Base-by-base conservation (phyloP, 2,113 vertebrate species). In the Ceuthmochares aereus region DNA sequence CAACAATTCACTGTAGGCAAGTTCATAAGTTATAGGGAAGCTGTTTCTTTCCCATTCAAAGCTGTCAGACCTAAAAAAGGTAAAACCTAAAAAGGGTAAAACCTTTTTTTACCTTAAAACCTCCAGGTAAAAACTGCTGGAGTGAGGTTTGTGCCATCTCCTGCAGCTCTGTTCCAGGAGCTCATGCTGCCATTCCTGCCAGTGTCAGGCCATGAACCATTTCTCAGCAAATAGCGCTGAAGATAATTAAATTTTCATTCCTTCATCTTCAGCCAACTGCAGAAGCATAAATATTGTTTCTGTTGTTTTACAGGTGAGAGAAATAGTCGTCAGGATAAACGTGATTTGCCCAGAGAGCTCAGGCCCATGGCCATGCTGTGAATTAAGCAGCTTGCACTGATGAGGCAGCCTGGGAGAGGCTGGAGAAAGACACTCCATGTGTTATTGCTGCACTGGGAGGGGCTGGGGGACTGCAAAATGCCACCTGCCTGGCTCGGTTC, bases 241-340 rank as follows among this genome's bases (percentile, higher is more conserved):
- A 86, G 67, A 40, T 79, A 93, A 79, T 83, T 88, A 91, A 68
- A 25, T 78, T 92, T 93, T 84, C 60, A 58, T 78, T 93, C 62
- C 62, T 5, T 11, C 19, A 4, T 45, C 73, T 16, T 60, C 60
- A 94, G 86, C 83, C 83, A 81, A 22, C 40, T 76, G 76, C 69
- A 72, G 56, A 68, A 94, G 72, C 72, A 54, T 89, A 87, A 89
- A 74, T 82, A 91, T 78, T 81, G 62, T 92, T 88, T 54, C n/a
- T 68, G 79, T 47, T 70, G 40, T 76, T 96, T 75, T 75, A 75
- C 76, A 92, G 85, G 88, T 89, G 76, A 81, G 43, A 43, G 60
- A 43, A 75, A 58, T 67, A 23, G 1, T 2, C 32, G 68, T 49
- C 64, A 47, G 78, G 47, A 90, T 75, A 63, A 90, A 45, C 11